phyloP scores from a whole-genome alignment of 2,888 invertebrate genomes.

The Hirtodrosophila duncani region DNA sequence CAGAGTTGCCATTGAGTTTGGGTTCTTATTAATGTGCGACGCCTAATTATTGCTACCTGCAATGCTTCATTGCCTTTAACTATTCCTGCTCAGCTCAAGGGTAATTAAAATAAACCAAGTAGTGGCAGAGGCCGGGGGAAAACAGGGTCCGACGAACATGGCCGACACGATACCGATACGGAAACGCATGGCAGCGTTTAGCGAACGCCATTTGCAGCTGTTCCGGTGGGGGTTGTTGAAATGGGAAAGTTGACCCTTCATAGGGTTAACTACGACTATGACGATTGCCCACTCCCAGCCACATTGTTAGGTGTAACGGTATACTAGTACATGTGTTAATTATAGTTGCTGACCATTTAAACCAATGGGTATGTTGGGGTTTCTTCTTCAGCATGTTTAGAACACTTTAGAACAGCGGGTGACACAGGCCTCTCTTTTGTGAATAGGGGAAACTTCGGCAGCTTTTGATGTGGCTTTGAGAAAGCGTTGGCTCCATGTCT shows the following conservation, averaged over 20 bases:
- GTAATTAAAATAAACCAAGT: constrained; percentile 50
- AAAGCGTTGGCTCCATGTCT: no score
- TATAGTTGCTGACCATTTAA: no score
- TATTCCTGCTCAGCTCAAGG: no score
- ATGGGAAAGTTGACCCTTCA: constrained; percentile 4
- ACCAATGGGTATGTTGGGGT: no score
- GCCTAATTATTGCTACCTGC: constrained; percentile 48
- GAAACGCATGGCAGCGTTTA: constrained; percentile 69
- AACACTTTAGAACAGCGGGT: no score
- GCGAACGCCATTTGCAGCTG: constrained; percentile 57
- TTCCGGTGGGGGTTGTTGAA: constrained; percentile 2
- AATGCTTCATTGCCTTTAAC: constrained; percentile 31
- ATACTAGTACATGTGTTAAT: no score
- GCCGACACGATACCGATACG: constrained; percentile 46
- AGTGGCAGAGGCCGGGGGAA: constrained; percentile 9
- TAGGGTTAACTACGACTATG: constrained; percentile 24
- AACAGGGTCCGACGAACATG: constrained; percentile 45
- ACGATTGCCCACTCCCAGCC: constrained; percentile 24
- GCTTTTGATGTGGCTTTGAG: no score
- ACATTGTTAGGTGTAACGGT: constrained; percentile 29
- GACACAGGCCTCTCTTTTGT: no score
- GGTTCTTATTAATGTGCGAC: constrained; percentile 40
- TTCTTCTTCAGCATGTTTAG: no score
- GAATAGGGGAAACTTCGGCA: no score
- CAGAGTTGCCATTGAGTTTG: no score